Percentiles rank a stretch among this genome's conserved stretches.
Conservation (phyloP, 1,140 invertebrate species). For the Ericerus pela region DNA sequence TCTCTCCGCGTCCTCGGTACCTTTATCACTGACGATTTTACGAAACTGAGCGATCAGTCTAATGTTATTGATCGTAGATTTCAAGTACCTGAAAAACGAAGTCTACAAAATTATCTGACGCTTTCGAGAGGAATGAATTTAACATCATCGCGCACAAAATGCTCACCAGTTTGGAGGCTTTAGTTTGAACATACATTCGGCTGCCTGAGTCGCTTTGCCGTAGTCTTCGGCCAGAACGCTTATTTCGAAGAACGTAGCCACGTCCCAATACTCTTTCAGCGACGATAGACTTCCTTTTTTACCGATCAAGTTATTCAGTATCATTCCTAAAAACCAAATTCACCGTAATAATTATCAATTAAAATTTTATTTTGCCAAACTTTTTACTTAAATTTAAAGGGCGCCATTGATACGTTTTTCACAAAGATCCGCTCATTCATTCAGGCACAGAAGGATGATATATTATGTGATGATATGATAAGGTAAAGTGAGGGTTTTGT, state of each 20-base stretch:
- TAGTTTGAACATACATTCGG: conserved; percentile 96
- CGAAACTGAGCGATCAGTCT: conserved; percentile 84
- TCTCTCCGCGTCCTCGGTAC: conserved; percentile 56
- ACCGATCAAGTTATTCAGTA: conserved; percentile 93
- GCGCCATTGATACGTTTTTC: no score
- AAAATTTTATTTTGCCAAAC: not conserved
- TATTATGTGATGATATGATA: no score
- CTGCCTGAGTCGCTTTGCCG: conserved; percentile 89
- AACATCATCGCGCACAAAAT: not conserved
- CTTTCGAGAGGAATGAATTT: not conserved
- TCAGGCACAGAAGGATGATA: no score
- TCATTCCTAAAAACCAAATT: conserved; percentile 50
- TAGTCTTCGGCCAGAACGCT: conserved; percentile 95
- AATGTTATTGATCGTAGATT: conserved; percentile 97
- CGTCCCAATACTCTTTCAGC: conserved; percentile 96
- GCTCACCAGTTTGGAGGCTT: conserved; percentile 90
- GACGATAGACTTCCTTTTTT: conserved; percentile 89
- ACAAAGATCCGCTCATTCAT: no score
- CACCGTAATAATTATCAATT: conserved; percentile 15
- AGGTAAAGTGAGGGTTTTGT: no score
- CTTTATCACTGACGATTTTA: conserved; percentile 58
- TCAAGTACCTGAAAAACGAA: conserved; percentile 56
- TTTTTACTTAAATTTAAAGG: not conserved
- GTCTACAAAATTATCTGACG: not conserved
- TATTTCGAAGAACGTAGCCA: conserved; percentile 99